A percentile compares a stretch with the other conserved stretches of the same genome.
Evolutionary conservation across 1,140 invertebrate species (phyloP).

Genomic region (Agraylea sexmaculata): DNA sequence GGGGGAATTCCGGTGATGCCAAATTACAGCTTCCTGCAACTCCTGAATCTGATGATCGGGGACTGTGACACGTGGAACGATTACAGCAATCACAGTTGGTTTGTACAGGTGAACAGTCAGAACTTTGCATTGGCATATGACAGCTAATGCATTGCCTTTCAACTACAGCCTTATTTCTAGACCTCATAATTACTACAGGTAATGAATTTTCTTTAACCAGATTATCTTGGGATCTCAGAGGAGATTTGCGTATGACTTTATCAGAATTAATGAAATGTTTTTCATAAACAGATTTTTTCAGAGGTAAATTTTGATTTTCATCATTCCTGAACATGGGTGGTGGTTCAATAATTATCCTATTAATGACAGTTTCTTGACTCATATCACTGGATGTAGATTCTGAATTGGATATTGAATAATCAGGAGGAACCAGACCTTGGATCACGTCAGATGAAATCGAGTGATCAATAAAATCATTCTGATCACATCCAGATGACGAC

Average conservation of each 20-base stretch:
- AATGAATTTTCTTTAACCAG: conserved; percentile 9
- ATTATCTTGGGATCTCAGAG: conserved; percentile 32
- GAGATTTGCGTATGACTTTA: conserved; percentile 33
- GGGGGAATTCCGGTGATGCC: conserved; percentile 47
- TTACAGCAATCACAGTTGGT: conserved; percentile 48
- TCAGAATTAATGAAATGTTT: conserved; percentile 39
- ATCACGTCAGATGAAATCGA: conserved; percentile 24
- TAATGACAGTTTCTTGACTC: conserved; percentile 23
- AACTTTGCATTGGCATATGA: conserved; percentile 24
- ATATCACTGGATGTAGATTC: conserved; percentile 25
- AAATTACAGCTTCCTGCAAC: conserved; percentile 69
- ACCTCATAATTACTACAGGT: conserved; percentile 4
- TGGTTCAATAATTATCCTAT: conserved; percentile 40
- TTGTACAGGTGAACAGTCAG: conserved; percentile 9
- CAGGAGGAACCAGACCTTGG: conserved; percentile 29
- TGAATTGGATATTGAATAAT: conserved; percentile 16
- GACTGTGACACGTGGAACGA: conserved; percentile 46
- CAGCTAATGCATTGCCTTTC: conserved; percentile 38
- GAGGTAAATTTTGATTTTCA: conserved; percentile 33
- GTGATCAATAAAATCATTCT: conserved; percentile 10
- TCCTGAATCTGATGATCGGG: conserved; percentile 67
- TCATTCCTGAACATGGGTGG: conserved; percentile 42
- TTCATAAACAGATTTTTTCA: conserved; percentile 23
- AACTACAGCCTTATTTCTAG: conserved; percentile 7
- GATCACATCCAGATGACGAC: not conserved